A percentile compares a stretch with the other conserved stretches of the same genome.
phyloP scores from a whole-genome alignment of 2,797 vertebrate genomes.

The Anniella stebbinsi region DNA sequence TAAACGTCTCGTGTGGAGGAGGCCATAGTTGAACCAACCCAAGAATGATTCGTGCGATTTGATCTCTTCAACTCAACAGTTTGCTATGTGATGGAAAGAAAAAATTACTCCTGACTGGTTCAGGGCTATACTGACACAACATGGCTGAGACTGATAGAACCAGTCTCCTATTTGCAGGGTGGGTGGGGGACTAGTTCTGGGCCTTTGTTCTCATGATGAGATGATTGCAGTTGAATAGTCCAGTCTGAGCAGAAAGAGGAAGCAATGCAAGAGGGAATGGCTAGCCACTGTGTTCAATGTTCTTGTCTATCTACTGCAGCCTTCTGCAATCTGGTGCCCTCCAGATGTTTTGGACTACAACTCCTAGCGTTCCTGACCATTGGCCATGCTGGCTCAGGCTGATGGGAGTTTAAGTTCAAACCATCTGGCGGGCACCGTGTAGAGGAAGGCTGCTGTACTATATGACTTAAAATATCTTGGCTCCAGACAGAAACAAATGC shows the following conservation, averaged over 20 bases:
- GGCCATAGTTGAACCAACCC: no score
- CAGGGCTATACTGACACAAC: background rate
- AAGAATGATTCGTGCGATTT: background rate
- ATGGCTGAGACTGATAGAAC: background rate
- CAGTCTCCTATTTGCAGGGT: background rate
- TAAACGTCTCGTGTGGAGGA: no score
- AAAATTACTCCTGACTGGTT: background rate
- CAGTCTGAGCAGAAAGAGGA: background rate
- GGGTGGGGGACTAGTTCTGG: no score
- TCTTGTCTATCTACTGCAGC: no score
- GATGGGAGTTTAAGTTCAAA: no score
- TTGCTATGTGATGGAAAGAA: background rate
- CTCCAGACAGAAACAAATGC: background rate
- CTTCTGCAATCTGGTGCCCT: no score
- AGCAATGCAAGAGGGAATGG: background rate
- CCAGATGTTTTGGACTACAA: no score
- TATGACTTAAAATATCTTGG: background rate
- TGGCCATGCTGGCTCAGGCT: no score
- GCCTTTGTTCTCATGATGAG: background rate
- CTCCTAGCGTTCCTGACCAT: no score
- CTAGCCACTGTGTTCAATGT: background rate
- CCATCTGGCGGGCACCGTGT: no score
- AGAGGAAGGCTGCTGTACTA: no score
- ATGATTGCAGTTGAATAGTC: background rate
- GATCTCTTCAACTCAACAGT: background rate